Evolutionary conservation across 2,113 vertebrate species (phyloP).

Genomic region (Chamaea fasciata): DNA sequence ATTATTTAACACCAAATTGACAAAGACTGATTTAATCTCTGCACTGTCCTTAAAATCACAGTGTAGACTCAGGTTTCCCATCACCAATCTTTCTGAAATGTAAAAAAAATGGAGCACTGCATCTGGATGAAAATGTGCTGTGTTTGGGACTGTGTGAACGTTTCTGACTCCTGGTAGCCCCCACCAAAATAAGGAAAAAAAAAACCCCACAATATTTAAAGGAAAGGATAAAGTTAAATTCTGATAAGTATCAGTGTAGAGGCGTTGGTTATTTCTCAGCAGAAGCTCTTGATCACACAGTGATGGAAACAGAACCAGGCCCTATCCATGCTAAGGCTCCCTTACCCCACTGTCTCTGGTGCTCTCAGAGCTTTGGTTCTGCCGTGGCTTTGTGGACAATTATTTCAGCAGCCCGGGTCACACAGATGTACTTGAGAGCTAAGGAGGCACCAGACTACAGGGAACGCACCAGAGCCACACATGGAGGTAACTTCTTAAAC

Average conservation of each 20-base stretch:
- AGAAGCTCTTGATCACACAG: not conserved
- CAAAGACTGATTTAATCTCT: not conserved
- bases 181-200: not conserved
- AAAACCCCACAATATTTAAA: not conserved
- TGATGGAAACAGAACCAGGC: not conserved
- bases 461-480: not conserved
- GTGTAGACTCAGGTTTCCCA: not conserved
- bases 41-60: not conserved
- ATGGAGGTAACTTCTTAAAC: not conserved
- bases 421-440: not conserved
- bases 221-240: not conserved
- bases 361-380: not conserved
- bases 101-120: not conserved
- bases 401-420: not conserved
- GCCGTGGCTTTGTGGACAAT: not conserved
- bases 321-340: not conserved
- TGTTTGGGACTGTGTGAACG: not conserved
- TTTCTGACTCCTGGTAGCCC: not conserved
- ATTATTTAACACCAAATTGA: not conserved
- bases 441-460: not conserved
- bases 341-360: not conserved
- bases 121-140: rapidly evolving
- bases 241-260: not conserved
- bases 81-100: not conserved
- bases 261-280: not conserved